phyloP scores from a whole-genome alignment of 2,113 vertebrate species.

The Hippocampus barbouri region DNA sequence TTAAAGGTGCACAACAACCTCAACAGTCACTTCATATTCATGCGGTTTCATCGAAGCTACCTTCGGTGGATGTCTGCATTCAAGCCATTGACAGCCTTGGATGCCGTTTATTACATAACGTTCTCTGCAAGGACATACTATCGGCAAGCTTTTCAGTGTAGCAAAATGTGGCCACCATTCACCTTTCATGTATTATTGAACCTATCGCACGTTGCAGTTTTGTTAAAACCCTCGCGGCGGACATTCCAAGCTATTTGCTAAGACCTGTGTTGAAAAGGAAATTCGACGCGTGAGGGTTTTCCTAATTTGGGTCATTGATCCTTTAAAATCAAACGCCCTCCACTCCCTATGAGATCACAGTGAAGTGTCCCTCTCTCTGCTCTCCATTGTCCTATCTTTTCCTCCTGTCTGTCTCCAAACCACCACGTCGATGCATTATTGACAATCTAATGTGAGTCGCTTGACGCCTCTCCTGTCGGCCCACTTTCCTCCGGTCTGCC shows the following conservation, averaged over 20 bases:
- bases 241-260: not conserved
- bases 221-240: not conserved
- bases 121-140: not conserved
- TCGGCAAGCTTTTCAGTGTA: not conserved
- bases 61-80: not conserved
- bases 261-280: not conserved
- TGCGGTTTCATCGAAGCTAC: not conserved
- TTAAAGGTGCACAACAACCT: not conserved
- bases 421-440: slow-evolving; percentile 70
- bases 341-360: not conserved
- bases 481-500: slow-evolving; percentile 65
- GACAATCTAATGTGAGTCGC: slow-evolving; percentile 64
- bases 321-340: slow-evolving; percentile 20
- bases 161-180: not conserved
- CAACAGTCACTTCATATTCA: not conserved
- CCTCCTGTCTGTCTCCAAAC: slow-evolving; percentile 17
- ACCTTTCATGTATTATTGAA: not conserved
- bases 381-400: not conserved
- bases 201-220: not conserved
- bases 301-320: slow-evolving; percentile 23
- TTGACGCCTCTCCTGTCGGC: slow-evolving; percentile 57
- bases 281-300: not conserved
- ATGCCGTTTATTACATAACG: not conserved
- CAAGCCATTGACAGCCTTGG: not conserved
- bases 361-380: not conserved